Evolutionary conservation across 2,113 vertebrate genomes (phyloP), one percentile per base, ranked within the genome.

Genomic region (Cyprichromis sp.): DNA sequence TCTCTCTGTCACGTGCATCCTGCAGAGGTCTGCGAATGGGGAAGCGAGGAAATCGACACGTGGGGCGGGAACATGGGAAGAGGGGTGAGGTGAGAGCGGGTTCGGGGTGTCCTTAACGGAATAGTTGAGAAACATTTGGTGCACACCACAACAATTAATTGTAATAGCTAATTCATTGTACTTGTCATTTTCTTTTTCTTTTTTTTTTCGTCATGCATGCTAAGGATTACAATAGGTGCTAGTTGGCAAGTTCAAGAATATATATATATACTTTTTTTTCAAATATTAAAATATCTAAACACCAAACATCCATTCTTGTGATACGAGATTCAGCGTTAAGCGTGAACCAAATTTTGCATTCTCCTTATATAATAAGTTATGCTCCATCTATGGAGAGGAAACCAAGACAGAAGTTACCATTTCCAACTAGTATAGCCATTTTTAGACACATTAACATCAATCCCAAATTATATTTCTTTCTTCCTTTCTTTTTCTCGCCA

Each of bases 41-140:
- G 97, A 98, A 97, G 97, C 96, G 96, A 94, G 97, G 97, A 96
- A 97, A 96, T 97, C 96, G 97, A 98, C 97, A 98, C 80, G 63
- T 63, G 52, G 68, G 68, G 59, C 4, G 17, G 59, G 59, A 63
- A 63, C 16, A 19, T 55, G 66, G 61, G 80, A 61, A 17, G 36
- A 45, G 68, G 68, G 57, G 91, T 84, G 90, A 83, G 89, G 89
- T 88, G 87, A 91, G 92, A 86, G 87, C 66, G 85, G 87, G 91
- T 83, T 86, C 50, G 1, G 90, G 95, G 89, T 95, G 94, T 97
- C 96, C 96, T 97, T 98, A 97, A 98, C 98, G 92, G 97, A 98
- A 98, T 98, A 96, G 97, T 98, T 97, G 98, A 97, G 98, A 99
- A 99, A 99, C 98, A 99, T 98, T 98, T 98, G 98, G 98, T 98